Evolutionary conservation across 2,888 invertebrate genomes (phyloP).

Genomic region (Tridacna crocea): DNA sequence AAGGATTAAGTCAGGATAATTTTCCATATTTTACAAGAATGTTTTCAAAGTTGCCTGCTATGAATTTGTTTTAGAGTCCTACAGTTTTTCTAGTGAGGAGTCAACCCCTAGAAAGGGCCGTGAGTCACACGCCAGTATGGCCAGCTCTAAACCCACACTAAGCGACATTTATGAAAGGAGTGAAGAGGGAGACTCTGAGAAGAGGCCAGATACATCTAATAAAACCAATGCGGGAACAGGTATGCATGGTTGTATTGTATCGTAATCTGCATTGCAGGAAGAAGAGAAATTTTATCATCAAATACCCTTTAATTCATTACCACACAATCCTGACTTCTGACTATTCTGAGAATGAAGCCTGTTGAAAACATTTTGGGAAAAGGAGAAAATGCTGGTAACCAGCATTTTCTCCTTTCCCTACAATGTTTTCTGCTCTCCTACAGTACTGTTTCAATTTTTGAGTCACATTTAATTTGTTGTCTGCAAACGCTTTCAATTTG

Average conservation of each 20-base stretch:
- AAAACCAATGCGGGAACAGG: conserved; percentile 23
- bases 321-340: too few relatives aligned
- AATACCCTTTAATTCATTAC: too few relatives aligned
- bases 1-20: not conserved
- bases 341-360: too few relatives aligned
- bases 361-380: too few relatives aligned
- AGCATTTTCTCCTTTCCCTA: too few relatives aligned
- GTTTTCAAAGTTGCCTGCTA: not conserved
- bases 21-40: not conserved
- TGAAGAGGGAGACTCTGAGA: conserved; percentile 73
- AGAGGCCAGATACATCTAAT: conserved; percentile 26
- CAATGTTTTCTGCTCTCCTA: too few relatives aligned
- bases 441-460: too few relatives aligned
- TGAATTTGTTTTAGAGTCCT: conserved; percentile 62
- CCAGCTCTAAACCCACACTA: conserved; percentile 74
- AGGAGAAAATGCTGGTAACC: too few relatives aligned
- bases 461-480: too few relatives aligned
- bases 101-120: conserved; percentile 49
- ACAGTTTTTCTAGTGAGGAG: conserved; percentile 71
- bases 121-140: conserved; percentile 56
- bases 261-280: not conserved
- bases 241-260: not conserved
- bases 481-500: too few relatives aligned
- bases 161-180: conserved; percentile 81
- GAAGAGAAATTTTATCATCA: too few relatives aligned